Base-by-base conservation (phyloP, 2,888 invertebrate genomes). In the Euplexia lucipara region DNA sequence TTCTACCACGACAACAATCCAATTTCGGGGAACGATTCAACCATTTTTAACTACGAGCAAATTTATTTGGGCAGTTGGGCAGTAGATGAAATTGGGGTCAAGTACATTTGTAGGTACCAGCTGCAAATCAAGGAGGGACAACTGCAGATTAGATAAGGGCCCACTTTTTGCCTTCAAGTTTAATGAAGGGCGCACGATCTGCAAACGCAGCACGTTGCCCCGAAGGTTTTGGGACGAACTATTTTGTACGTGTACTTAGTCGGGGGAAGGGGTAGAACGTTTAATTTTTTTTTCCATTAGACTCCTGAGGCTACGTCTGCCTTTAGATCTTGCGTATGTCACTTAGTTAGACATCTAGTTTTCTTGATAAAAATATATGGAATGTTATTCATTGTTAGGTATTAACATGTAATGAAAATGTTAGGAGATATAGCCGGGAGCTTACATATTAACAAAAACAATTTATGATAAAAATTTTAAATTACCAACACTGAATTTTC, bases 131-230 rank as follows among this genome's bases (percentile, higher is more conserved):
- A 53, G 63, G 62, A 73, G 68, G 82, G 81, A 70, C 63, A 74
- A 79, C 78, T 75, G 73, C 75, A 75, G 75, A 77, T 79, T 75
- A 75, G 75, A 79, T 74, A 72, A 74, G 79, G 78, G 78, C 75
- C 75, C 78, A 86, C 72, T 84, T 87, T 85, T 84, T 76, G 74
- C 75, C 71, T 74, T 80, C 65, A 63, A 83, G 78, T 84, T 84
- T 83, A 86, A 88, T 82, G 82, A 87, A 84, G 79, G 82, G 58
- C 77, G 10, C 58, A 70, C 72, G 78, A 82, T 81, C 72, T 71
- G 78, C 74, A 78, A 83, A 77, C 69, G 72, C 70, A 58, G 74
- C 76, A 47, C 53, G 71, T 65, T 75, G 49, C 16, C 16, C 53
- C 37, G 57, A 76, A 65, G 68, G 64, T 60, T 70, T 71, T 5